Conservation (phyloP, 1,140 invertebrate genomes). For the Bilobella aurantiaca region DNA sequence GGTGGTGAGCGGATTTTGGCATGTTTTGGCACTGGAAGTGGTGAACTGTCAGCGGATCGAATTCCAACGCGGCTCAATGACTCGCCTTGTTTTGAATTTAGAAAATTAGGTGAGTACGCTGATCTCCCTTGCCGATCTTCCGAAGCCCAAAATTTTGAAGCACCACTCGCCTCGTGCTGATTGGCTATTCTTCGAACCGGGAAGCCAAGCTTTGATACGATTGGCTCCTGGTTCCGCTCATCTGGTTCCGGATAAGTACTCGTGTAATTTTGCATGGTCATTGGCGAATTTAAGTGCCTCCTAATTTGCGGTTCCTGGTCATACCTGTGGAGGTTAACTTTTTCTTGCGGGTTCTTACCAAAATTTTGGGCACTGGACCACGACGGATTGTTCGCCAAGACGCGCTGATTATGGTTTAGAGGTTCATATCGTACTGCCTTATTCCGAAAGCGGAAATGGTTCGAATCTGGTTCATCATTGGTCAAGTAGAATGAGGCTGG, state of each 20-base stretch:
- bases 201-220: slow-evolving; percentile 31
- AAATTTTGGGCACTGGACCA: too few species aligned
- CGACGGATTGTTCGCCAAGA: too few species aligned
- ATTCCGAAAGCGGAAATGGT: background rate
- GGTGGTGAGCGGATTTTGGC: too few species aligned
- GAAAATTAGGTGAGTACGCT: background rate
- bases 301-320: too few species aligned
- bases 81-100: background rate
- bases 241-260: background rate
- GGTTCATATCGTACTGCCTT: too few species aligned
- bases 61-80: slow-evolving; percentile 18
- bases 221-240: slow-evolving; percentile 4
- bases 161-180: slow-evolving; percentile 26
- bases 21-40: slow-evolving; percentile 22
- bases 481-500: slow-evolving; percentile 33
- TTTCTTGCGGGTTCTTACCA: too few species aligned
- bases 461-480: background rate
- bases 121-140: slow-evolving; percentile 44
- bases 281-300: background rate
- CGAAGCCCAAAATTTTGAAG: slow-evolving; percentile 53
- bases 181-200: slow-evolving; percentile 23
- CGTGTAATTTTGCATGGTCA: slow-evolving; percentile 13
- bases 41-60: slow-evolving; percentile 32
- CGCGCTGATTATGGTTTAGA: too few species aligned
- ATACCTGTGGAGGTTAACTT: too few species aligned